phyloP scores from a whole-genome alignment of 1,140 invertebrate genomes.

The Calliphora vicina region DNA sequence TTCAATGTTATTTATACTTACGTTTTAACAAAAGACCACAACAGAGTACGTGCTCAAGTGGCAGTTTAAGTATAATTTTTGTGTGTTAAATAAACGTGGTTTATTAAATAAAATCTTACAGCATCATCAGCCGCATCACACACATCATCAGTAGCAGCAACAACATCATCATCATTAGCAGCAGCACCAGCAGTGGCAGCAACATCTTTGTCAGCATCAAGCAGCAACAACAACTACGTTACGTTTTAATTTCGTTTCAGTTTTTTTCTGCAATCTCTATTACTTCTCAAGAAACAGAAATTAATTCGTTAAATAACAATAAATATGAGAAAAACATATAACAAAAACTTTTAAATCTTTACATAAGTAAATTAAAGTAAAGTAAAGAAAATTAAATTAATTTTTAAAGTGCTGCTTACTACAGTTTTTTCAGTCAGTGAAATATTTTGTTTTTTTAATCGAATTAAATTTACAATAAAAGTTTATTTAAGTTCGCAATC shows the following conservation, averaged over 20 bases:
- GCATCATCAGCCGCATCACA: background rate
- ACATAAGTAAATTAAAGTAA: background rate
- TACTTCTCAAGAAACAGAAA: background rate
- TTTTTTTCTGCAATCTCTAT: background rate
- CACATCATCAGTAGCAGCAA: background rate
- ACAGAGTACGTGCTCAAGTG: constrained; percentile 16
- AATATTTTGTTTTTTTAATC: no score
- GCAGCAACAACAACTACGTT: background rate
- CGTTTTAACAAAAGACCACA: background rate
- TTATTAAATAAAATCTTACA: background rate
- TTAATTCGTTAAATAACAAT: background rate
- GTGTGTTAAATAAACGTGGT: constrained; percentile 11
- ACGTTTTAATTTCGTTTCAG: background rate
- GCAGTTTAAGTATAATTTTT: constrained; percentile 18
- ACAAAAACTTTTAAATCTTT: background rate
- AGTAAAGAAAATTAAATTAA: background rate
- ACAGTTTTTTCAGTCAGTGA: no score
- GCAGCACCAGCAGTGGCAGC: background rate
- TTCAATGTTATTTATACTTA: background rate
- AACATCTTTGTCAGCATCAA: background rate
- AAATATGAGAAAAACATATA: background rate
- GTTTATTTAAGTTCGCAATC: no score
- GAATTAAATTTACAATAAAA: no score
- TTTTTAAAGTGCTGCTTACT: no score
- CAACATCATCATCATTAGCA: background rate